A percentile compares a stretch with the other conserved stretches of the same genome.
Evolutionary conservation across 2,797 vertebrate genomes (phyloP).

Genomic region (Lophotriccus pileatus): DNA sequence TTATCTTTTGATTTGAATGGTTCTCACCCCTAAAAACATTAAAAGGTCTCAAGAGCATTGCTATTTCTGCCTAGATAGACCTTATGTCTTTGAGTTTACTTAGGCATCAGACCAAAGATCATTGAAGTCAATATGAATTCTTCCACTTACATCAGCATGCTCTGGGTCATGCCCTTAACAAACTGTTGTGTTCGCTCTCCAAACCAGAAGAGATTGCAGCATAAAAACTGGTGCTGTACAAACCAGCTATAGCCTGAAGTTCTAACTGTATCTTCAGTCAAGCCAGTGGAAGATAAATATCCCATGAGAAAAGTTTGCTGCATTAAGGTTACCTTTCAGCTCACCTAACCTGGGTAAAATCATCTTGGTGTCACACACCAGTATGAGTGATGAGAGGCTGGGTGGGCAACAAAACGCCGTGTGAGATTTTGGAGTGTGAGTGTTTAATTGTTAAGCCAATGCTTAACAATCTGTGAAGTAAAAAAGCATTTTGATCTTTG

Average conservation of each 20-base stretch:
- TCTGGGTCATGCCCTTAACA: conserved; percentile 23
- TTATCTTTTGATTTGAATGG: neutral
- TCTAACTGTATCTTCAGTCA: neutral
- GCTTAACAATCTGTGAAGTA: neutral
- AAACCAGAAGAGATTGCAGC: neutral
- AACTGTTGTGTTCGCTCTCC: neutral
- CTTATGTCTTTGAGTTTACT: conserved; percentile 24
- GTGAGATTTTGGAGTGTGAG: neutral
- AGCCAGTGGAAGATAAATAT: neutral
- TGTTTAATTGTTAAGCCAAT: neutral
- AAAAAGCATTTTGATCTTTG: neutral
- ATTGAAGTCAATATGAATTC: conserved; percentile 46
- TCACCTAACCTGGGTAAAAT: neutral
- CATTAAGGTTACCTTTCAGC: neutral
- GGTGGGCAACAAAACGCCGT: rapidly evolving
- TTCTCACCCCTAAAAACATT: conserved; percentile 15
- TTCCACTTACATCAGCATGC: conserved; percentile 11
- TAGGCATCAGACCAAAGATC: conserved; percentile 43
- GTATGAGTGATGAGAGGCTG: neutral
- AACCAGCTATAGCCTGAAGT: neutral
- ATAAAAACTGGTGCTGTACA: neutral
- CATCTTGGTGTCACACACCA: rapidly evolving
- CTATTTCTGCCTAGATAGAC: conserved; percentile 23
- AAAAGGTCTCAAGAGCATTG: neutral
- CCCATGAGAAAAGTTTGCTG: neutral